Conservation (phyloP, 2,797 vertebrate species). For the Muscicapa striata region DNA sequence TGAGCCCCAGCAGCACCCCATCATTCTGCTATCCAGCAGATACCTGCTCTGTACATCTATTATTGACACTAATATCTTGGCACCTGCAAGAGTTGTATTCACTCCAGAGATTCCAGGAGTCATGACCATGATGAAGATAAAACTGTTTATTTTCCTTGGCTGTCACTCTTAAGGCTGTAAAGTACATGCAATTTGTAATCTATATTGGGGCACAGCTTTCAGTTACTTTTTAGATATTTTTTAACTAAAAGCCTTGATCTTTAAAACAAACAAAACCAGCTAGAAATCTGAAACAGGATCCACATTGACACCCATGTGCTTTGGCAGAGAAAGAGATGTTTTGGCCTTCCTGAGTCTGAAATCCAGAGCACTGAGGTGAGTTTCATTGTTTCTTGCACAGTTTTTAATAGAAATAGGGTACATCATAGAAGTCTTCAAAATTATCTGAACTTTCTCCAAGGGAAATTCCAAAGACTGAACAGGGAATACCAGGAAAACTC, state of each 20-base stretch:
- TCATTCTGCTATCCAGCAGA: neutral
- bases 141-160: neutral
- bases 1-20: neutral
- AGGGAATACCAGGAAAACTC: neutral
- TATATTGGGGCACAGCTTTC: neutral
- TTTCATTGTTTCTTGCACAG: neutral
- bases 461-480: neutral
- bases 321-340: neutral
- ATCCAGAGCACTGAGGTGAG: neutral
- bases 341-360: neutral
- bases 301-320: neutral
- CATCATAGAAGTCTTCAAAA: neutral
- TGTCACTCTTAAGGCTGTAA: neutral
- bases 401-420: neutral
- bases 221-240: neutral
- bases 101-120: neutral
- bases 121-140: neutral
- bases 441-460: neutral
- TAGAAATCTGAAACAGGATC: neutral
- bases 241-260: neutral
- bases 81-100: neutral
- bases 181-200: neutral
- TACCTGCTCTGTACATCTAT: neutral
- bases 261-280: neutral
- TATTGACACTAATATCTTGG: neutral